Evolutionary conservation across 2,797 vertebrate genomes (phyloP).

Genomic region (Sibirionetta formosa): DNA sequence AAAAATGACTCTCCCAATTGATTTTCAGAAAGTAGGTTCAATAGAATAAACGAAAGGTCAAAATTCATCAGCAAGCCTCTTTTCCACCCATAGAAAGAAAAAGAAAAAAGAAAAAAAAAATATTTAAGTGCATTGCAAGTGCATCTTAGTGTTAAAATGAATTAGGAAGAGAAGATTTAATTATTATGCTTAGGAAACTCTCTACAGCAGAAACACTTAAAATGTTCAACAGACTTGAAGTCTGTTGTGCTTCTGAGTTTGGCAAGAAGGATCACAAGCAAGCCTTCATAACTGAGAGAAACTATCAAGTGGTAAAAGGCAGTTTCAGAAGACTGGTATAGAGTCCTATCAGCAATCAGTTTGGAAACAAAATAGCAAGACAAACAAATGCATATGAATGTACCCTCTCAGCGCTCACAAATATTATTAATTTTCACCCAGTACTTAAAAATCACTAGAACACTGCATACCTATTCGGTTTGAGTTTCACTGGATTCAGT

Average conservation of each 20-base stretch:
- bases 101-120: too few species aligned
- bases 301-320: not conserved
- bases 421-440: not conserved
- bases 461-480: constrained; percentile 88
- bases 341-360: not conserved
- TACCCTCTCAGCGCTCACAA: not conserved
- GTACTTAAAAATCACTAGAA: not conserved
- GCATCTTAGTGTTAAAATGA: not conserved
- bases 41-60: not conserved
- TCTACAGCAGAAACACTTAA: not conserved
- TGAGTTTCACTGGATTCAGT: constrained; percentile 85
- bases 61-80: not conserved
- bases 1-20: not conserved
- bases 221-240: not conserved
- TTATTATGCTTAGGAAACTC: not conserved
- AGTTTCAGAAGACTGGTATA: not conserved
- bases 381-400: not conserved
- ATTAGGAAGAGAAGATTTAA: not conserved
- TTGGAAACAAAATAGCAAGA: not conserved
- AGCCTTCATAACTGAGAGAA: not conserved
- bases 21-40: not conserved
- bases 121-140: not conserved
- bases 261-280: not conserved
- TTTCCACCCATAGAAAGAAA: not conserved
- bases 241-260: not conserved